Percentiles rank a stretch among this genome's conserved stretches.
phyloP scores from a whole-genome alignment of 2,113 vertebrate species.

The Salvator merianae region DNA sequence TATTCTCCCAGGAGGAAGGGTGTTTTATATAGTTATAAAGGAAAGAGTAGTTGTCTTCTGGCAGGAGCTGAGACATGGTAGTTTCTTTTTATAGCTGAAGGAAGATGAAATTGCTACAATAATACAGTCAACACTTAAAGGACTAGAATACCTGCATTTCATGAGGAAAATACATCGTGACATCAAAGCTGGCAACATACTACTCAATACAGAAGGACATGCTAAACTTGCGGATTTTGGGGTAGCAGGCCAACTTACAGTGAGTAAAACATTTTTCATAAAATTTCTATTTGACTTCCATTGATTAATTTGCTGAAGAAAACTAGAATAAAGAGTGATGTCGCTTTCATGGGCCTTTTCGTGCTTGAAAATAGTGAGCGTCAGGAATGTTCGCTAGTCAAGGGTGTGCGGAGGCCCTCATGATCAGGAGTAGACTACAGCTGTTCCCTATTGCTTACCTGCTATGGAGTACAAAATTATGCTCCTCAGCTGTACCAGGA shows the following conservation, averaged over 20 bases:
- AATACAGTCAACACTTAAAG: conserved; percentile 89
- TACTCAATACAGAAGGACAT: conserved; percentile 90
- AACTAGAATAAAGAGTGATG: no score
- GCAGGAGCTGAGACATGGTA: neutral
- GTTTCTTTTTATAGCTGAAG: conserved; percentile 77
- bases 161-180: conserved; percentile 98
- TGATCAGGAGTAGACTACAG: no score
- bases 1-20: neutral
- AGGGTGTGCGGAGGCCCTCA: no score
- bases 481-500: no score
- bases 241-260: conserved; percentile 93
- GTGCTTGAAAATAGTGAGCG: no score
- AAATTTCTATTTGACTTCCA: rapidly evolving
- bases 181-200: conserved; percentile 96
- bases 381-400: no score
- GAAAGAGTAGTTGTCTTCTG: neutral
- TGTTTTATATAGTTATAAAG: neutral
- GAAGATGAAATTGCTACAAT: conserved; percentile 93
- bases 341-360: no score
- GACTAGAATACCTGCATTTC: conserved; percentile 95
- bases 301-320: no score
- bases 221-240: conserved; percentile 97
- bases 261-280: conserved; percentile 65
- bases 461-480: no score
- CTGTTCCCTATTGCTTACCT: no score